phyloP scores from a whole-genome alignment of 2,888 invertebrate species.

The Liodrosophila aerea region DNA sequence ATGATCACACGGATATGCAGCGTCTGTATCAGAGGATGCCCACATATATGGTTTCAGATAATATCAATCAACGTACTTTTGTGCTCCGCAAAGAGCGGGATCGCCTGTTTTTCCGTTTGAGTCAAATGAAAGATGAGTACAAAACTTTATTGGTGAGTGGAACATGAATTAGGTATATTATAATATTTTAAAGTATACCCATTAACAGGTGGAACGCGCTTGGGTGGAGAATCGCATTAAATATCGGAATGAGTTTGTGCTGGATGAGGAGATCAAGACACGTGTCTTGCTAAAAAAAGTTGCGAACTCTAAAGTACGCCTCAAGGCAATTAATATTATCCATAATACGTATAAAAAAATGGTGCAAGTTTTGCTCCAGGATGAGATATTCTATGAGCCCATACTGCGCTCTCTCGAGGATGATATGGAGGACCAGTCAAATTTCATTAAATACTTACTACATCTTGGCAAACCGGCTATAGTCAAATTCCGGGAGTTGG shows the following conservation, averaged over 20 bases:
- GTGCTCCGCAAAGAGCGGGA: slow-evolving; percentile 80
- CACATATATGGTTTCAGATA: slow-evolving; percentile 75
- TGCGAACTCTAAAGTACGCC: slow-evolving; percentile 79
- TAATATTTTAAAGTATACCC: too few relatives aligned
- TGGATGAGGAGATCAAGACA: slow-evolving; percentile 74
- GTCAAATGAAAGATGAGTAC: slow-evolving; percentile 66
- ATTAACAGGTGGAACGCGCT: slow-evolving; percentile 68
- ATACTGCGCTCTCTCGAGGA: slow-evolving; percentile 78
- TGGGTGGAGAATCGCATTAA: slow-evolving; percentile 76
- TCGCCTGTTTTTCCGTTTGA: slow-evolving; percentile 67
- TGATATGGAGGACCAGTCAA: slow-evolving; percentile 80
- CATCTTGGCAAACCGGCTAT: slow-evolving; percentile 80
- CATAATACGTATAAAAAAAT: slow-evolving; percentile 79
- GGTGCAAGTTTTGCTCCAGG: slow-evolving; percentile 75
- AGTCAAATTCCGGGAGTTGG: slow-evolving; percentile 66
- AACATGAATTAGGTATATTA: neutral
- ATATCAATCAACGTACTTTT: slow-evolving; percentile 81
- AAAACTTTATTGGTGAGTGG: slow-evolving; percentile 65
- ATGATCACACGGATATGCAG: slow-evolving; percentile 79
- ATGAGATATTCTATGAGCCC: slow-evolving; percentile 81
- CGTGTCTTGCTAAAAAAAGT: slow-evolving; percentile 75
- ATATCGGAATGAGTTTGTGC: slow-evolving; percentile 74
- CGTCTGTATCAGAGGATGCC: slow-evolving; percentile 80
- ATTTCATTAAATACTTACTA: slow-evolving; percentile 79
- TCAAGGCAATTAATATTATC: slow-evolving; percentile 78